Conservation (phyloP, 2,113 vertebrate species). For the Megaleporinus macrocephalus region DNA sequence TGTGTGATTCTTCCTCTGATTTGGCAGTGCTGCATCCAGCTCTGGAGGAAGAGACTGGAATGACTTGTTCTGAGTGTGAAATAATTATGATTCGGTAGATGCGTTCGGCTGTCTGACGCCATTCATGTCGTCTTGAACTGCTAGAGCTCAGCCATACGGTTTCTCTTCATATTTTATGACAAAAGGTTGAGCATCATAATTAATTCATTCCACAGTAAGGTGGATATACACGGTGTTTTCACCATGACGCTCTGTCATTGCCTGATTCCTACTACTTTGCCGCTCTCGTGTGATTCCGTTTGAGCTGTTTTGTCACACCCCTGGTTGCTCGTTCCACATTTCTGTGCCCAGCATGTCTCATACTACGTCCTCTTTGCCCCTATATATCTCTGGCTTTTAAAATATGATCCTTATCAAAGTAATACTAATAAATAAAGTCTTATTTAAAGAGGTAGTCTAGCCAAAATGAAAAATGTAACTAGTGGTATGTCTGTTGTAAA, state of each 20-base stretch:
- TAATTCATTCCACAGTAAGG: conserved; percentile 23
- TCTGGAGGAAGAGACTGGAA: not conserved
- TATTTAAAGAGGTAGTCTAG: no score
- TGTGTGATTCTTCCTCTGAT: not conserved
- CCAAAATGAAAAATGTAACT: no score
- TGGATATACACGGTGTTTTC: no score
- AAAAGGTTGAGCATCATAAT: conserved; percentile 28
- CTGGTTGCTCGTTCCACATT: conserved; percentile 7
- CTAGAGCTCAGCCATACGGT: conserved; percentile 3
- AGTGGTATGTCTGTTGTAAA: no score
- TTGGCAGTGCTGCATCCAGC: not conserved
- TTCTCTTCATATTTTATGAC: conserved; percentile 41
- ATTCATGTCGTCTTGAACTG: not conserved
- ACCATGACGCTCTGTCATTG: not conserved
- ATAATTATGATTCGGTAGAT: conserved; percentile 22
- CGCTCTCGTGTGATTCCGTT: not conserved
- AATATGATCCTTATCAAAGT: no score
- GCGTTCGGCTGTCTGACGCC: not conserved
- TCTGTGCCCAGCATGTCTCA: not conserved
- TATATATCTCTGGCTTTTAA: not conserved
- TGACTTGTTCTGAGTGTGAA: conserved; percentile 5
- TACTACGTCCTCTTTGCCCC: not conserved
- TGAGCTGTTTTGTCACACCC: conserved; percentile 25
- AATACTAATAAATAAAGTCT: no score
- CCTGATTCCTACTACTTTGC: not conserved